Conservation (phyloP, 1,140 invertebrate species). For the Hetaerina americana region DNA sequence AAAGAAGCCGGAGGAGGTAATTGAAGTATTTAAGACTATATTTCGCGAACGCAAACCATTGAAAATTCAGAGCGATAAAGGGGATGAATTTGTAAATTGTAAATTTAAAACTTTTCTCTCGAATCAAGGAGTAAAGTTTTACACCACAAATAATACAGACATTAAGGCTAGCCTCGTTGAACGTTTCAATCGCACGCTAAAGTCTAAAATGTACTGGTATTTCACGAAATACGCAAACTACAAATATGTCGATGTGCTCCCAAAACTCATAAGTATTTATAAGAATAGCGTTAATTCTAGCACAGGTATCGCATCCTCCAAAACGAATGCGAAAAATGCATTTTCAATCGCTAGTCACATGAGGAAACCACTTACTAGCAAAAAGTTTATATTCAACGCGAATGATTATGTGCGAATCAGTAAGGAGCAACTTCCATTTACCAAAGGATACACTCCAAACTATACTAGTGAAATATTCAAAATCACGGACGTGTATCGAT, state of each 20-base stretch:
- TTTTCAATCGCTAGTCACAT: neutral
- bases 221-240: neutral
- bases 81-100: neutral
- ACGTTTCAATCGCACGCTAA: neutral
- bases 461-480: neutral
- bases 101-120: neutral
- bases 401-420: neutral
- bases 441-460: neutral
- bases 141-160: neutral
- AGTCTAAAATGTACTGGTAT: neutral
- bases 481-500: neutral
- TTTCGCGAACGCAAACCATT: neutral
- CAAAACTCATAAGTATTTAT: neutral
- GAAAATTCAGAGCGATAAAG: neutral
- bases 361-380: neutral
- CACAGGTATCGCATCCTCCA: neutral
- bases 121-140: too few species aligned
- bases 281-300: neutral
- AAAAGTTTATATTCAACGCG: neutral
- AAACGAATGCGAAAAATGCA: too few species aligned
- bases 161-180: neutral
- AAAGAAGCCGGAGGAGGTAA: neutral
- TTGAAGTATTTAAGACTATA: neutral
- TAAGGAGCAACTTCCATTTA: neutral
- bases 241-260: neutral